Percentiles rank a stretch among this genome's conserved stretches.
Evolutionary conservation across 2,797 vertebrate species (phyloP).

Genomic region (Sorex maritimensis): DNA sequence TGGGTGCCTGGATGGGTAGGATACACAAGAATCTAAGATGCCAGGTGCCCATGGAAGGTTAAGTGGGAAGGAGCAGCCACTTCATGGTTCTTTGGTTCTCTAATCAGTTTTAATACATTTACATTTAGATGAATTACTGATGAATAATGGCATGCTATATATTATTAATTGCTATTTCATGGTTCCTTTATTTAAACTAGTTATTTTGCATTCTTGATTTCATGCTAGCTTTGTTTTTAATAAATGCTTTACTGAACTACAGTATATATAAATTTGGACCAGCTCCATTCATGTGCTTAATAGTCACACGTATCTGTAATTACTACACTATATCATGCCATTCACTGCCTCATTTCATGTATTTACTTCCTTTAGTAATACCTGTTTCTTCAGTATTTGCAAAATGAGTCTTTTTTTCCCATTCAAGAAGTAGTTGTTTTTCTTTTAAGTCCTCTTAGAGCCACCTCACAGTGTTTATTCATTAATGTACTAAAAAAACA

Average conservation of each 20-base stretch:
- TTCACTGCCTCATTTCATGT: not conserved
- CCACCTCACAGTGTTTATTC: not conserved
- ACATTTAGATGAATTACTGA: too few relatives aligned
- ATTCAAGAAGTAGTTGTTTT: not conserved
- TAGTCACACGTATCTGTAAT: not conserved
- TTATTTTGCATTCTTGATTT: conserved; percentile 23
- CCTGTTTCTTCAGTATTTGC: too few relatives aligned
- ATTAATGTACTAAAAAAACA: not conserved
- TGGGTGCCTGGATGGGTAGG: too few relatives aligned
- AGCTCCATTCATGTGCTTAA: not conserved
- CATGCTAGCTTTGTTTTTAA: not conserved
- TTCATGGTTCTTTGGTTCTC: too few relatives aligned
- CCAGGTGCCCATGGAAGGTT: too few relatives aligned
- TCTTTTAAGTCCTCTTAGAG: not conserved
- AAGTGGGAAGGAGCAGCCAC: too few relatives aligned
- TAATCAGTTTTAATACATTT: too few relatives aligned
- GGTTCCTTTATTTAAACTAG: not conserved
- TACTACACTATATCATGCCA: too few relatives aligned
- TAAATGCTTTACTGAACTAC: not conserved
- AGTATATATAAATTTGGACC: not conserved
- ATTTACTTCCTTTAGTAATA: not conserved
- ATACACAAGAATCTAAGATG: too few relatives aligned
- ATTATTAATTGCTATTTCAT: not conserved
- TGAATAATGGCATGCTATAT: too few relatives aligned
- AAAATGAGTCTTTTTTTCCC: not conserved